phyloP scores from a whole-genome alignment of 37 sponge, comb jelly and placozoan genomes.

The Haliclona indistincta region DNA sequence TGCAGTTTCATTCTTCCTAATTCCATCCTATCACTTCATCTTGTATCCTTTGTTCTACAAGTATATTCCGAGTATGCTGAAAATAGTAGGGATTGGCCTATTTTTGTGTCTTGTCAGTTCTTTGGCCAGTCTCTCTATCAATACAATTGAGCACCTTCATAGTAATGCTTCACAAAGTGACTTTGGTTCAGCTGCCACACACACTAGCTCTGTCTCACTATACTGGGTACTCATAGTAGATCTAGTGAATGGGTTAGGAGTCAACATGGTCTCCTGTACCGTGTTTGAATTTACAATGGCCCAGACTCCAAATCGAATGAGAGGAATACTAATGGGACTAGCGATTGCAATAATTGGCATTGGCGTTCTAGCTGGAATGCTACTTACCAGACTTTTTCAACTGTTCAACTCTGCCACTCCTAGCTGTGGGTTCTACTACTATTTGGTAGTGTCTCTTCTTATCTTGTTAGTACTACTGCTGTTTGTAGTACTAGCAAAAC shows the following conservation, averaged over 20 bases:
- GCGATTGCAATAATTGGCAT: too few species aligned
- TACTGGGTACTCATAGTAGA: background rate
- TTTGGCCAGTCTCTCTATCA: background rate
- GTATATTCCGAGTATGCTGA: background rate
- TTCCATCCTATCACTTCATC: background rate
- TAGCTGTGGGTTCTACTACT: too few species aligned
- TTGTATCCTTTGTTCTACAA: background rate
- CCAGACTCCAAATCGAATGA: background rate
- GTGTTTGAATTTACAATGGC: background rate
- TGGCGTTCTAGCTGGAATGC: too few species aligned
- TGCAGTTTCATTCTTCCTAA: background rate
- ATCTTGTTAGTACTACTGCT: too few species aligned
- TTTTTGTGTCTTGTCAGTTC: background rate
- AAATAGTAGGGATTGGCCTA: background rate
- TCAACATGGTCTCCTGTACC: background rate
- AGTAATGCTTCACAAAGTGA: background rate
- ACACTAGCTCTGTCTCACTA: too few species aligned
- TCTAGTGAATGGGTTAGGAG: background rate
- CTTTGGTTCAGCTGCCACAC: background rate
- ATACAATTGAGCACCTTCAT: background rate
- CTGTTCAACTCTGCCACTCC: too few species aligned
- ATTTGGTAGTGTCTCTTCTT: too few species aligned
- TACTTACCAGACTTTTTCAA: too few species aligned
- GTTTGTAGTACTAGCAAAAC: too few species aligned
- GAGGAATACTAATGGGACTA: background rate